phyloP scores from a whole-genome alignment of 2,888 invertebrate species.

The Actias luna region DNA sequence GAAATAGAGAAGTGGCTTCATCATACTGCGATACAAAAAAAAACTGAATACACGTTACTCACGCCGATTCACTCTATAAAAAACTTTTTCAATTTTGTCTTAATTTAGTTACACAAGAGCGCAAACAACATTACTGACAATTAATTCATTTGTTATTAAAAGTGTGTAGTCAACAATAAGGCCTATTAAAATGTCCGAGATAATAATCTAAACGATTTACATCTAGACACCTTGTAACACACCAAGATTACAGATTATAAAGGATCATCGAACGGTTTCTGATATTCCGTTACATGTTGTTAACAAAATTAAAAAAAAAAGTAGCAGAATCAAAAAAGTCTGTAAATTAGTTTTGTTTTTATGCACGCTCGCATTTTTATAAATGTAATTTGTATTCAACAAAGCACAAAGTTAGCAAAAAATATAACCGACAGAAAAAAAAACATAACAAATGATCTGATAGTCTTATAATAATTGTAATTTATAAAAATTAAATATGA shows the following conservation, averaged over 20 bases:
- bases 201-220: not conserved
- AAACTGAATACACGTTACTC: too few species aligned
- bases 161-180: not conserved
- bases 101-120: not conserved
- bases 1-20: too few species aligned
- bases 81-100: not conserved
- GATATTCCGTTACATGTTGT: not conserved
- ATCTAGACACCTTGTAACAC: not conserved
- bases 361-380: conserved; percentile 7
- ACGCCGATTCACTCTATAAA: not conserved
- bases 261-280: not conserved
- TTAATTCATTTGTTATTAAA: not conserved
- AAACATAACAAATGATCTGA: conserved; percentile 9
- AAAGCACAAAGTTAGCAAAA: conserved; percentile 5
- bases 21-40: too few species aligned
- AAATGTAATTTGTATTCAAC: conserved; percentile 10
- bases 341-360: conserved; percentile 10
- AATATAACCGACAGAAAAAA: not conserved
- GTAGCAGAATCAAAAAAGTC: not conserved
- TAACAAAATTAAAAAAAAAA: conserved; percentile 8
- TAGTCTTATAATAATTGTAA: conserved; percentile 7
- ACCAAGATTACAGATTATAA: not conserved
- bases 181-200: not conserved
- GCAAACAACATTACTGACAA: not conserved
- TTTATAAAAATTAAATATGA: conserved; percentile 7